Conservation (phyloP, 2,797 vertebrate genomes). For the Coreius guichenoti region DNA sequence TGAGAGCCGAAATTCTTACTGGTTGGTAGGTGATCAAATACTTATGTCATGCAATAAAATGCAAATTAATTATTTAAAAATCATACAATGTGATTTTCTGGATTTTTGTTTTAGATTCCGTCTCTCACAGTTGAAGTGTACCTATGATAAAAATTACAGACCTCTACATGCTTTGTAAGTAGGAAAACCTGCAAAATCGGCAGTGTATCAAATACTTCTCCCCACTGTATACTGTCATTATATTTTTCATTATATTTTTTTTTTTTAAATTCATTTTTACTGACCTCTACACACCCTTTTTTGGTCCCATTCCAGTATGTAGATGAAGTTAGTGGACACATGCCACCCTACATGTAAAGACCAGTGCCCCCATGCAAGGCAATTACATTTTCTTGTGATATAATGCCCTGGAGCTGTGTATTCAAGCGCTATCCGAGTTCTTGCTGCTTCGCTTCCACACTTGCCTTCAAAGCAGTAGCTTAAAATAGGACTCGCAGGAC, state of each 20-base stretch:
- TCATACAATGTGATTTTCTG: no score
- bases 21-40: no score
- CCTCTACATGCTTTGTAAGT: no score
- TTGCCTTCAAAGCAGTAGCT: conserved; percentile 1
- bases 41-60: no score
- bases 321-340: conserved; percentile 43
- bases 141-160: no score
- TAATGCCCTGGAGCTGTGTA: conserved; percentile 53
- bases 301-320: conserved; percentile 39
- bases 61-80: no score
- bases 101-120: no score
- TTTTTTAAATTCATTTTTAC: neutral
- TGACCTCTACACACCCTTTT: neutral
- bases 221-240: no score
- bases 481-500: conserved; percentile 31
- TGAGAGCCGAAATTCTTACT: no score
- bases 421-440: conserved; percentile 40
- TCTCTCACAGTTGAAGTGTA: no score
- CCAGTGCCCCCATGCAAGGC: conserved; percentile 46
- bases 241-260: conserved; percentile 15
- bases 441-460: conserved; percentile 27
- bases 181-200: no score
- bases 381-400: conserved; percentile 55
- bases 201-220: no score
- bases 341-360: conserved; percentile 42